Evolutionary conservation across 37 sponge, comb jelly and placozoan species (phyloP), one percentile per base, ranked within the genome.

Genomic region (Spongia lamella): DNA sequence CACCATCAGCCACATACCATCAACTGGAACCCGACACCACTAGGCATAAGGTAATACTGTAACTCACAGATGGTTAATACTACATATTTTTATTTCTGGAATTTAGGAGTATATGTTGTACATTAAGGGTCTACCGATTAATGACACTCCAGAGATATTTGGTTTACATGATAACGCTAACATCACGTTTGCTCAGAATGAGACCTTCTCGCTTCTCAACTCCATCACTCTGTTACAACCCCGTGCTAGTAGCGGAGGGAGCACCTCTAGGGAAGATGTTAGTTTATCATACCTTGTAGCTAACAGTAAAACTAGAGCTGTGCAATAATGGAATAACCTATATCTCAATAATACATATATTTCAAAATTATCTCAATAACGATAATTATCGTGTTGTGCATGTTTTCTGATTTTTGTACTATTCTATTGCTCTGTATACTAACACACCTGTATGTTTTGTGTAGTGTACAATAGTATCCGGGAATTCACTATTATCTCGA

Each of bases 141-240:
- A 93, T 55, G 92, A 90, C 75, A 88, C 79, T 21, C 97, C 97
- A 0, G 97, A 97, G 71, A 80, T 97, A 58, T 97, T 97, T 78
- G 94, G 94, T 11, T 76, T 97, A 11, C 97, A 97, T 66, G 90
- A 93, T 53, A 97, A 97, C 56, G 97, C 97, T 22, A 93, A 93
- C 89, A 97, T 97, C 78, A 97, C 97, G 13, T 93, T 88, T 80
- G 95, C 94, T 30, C 87, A 85, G 40, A 93, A 91, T 73, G 93
- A 92, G 80, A 95, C 90, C 50, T 86, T 63, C 37, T 37, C 70
- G 16, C 80, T 96, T 15, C 80, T 96, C 34, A 62, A 83, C 38
- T 79, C 85, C 20, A 79, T 96, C 55, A 57, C 93, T 65, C 65
- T 60, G 35, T 79, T 93, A 58, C 97, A 96, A 66, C 94, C 97